Evolutionary conservation across 2,888 invertebrate genomes (phyloP).

Genomic region (Kuschelorhynchus macadamiae): DNA sequence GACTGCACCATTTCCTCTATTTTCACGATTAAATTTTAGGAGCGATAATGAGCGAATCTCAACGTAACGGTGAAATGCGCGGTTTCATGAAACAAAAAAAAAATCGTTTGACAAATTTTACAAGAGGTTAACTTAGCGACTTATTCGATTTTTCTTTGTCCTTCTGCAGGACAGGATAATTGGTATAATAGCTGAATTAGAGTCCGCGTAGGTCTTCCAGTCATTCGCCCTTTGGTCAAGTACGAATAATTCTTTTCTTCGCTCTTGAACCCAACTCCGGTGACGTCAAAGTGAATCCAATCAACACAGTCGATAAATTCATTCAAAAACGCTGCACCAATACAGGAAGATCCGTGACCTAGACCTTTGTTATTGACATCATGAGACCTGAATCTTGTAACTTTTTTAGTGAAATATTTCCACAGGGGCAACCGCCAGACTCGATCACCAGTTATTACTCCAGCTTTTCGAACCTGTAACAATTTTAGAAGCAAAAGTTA

Average conservation of each 20-base stretch:
- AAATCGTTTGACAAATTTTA: slow-evolving; percentile 7
- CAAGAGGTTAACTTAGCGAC: slow-evolving; percentile 17
- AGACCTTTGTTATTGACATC: slow-evolving; percentile 67
- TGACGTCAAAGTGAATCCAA: slow-evolving; percentile 76
- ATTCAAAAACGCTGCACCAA: slow-evolving; percentile 67
- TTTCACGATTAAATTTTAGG: slow-evolving; percentile 31
- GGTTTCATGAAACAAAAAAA: slow-evolving; percentile 22
- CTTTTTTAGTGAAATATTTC: slow-evolving; percentile 70
- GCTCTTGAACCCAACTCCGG: slow-evolving; percentile 72
- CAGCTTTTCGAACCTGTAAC: slow-evolving; percentile 68
- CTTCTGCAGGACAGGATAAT: slow-evolving; percentile 65
- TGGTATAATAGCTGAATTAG: slow-evolving; percentile 69
- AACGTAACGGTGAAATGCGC: slow-evolving; percentile 31
- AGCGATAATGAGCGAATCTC: slow-evolving; percentile 26
- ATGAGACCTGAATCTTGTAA: slow-evolving; percentile 65
- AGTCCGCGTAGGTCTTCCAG: slow-evolving; percentile 71
- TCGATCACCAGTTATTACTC: slow-evolving; percentile 73
- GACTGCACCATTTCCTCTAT: slow-evolving; percentile 14
- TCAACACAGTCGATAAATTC: slow-evolving; percentile 73
- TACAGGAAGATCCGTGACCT: slow-evolving; percentile 64
- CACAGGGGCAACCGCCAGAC: slow-evolving; percentile 75
- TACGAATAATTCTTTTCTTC: slow-evolving; percentile 72
- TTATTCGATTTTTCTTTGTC: slow-evolving; percentile 58
- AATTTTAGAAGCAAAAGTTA: not conserved
- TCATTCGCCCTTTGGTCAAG: slow-evolving; percentile 70